Evolutionary conservation across 2,113 vertebrate species (phyloP).

Genomic region (Antidorcas marsupialis): DNA sequence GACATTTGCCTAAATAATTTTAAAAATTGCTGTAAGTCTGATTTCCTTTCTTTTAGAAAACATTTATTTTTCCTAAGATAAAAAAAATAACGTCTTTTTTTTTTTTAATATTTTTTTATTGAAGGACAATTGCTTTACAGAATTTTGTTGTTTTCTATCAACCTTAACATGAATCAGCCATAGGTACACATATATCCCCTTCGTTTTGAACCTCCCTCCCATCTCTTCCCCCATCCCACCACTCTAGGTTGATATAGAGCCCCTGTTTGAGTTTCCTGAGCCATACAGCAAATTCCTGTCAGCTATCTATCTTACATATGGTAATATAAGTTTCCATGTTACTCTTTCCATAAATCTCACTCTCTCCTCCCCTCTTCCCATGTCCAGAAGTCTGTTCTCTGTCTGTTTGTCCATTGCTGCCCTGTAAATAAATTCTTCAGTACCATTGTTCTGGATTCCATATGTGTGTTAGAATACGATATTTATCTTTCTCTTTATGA

Average conservation of each 20-base stretch:
- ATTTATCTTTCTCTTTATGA: background rate
- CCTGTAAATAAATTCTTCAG: background rate
- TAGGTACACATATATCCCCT: background rate
- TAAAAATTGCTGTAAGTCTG: background rate
- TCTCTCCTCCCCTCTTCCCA: background rate
- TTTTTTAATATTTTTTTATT: background rate
- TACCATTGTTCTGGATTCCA: background rate
- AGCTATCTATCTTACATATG: background rate
- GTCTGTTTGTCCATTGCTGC: background rate
- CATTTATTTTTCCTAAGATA: background rate
- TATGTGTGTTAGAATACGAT: background rate
- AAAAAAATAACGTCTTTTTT: background rate
- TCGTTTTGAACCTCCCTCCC: background rate
- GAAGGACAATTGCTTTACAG: background rate
- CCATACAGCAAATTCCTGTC: background rate
- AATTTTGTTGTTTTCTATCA: background rate
- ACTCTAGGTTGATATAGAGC: background rate
- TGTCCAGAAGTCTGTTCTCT: background rate
- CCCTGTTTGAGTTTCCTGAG: background rate
- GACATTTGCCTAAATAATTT: background rate
- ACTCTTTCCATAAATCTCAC: background rate
- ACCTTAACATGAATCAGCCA: background rate
- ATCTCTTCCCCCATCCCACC: background rate
- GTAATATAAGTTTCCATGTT: background rate
- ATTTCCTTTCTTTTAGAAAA: slow-evolving; percentile 21